These are phyloP conservation scores for Tipula helvola DNA, from an alignment of 2,888 invertebrate genomes.

Conservation along the genomic window DNA sequence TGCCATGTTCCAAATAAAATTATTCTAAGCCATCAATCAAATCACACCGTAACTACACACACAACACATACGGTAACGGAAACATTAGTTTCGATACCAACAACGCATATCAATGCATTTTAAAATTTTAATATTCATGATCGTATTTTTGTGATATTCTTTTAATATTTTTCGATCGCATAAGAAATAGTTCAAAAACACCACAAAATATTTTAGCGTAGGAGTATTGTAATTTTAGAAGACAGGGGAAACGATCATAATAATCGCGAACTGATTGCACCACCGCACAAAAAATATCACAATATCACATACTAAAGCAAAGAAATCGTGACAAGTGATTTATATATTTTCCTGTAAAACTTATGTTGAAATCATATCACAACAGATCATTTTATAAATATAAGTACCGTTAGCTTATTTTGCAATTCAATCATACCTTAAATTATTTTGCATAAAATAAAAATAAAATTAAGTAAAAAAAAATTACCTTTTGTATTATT, in stretches of 20 bases:
- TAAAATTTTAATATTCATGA: no score
- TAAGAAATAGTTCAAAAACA: not conserved
- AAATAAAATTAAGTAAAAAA: not conserved
- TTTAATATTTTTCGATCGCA: no score
- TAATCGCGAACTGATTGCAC: no score
- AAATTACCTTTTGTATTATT: not conserved
- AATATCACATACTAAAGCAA: not conserved
- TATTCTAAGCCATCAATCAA: no score
- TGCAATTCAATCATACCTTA: not conserved
- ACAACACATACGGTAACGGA: no score
- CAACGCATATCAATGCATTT: no score
- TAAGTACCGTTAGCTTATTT: not conserved
- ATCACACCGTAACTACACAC: no score
- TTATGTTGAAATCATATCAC: not conserved
- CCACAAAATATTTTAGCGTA: not conserved
- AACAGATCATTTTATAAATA: not conserved
- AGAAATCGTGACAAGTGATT: not conserved
- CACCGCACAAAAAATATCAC: no score
- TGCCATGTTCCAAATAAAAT: no score
- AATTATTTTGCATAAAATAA: not conserved
- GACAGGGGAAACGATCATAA: not conserved
- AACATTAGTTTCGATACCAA: no score
- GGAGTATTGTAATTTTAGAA: not conserved
- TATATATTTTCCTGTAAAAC: not conserved
- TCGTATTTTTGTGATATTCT: no score